Evolutionary conservation across 2,113 vertebrate species (phyloP), one percentile per base, ranked within the genome.

Genomic region (Hyla sarda): DNA sequence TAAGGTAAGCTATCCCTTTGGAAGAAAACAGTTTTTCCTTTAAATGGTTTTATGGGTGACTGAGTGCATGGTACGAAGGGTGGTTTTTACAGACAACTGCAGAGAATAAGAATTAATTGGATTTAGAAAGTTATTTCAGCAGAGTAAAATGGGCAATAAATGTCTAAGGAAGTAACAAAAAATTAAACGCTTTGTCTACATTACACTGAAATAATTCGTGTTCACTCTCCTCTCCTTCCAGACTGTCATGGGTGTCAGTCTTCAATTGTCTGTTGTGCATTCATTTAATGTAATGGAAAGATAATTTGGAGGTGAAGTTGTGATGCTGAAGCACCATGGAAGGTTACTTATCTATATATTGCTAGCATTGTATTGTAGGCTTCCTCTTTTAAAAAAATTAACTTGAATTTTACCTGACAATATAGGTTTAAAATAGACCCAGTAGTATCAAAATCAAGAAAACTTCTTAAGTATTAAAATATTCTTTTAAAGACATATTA

Each of bases 21-120:
- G 65, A 71, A 71, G 67, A 23, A 37, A 71, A 41, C 67, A 11
- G 34, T 71, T 37, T 71, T 71, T 71, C 12, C 67, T 71, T 69
- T 69, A 69, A 69, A 69, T 69, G 67, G 67, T 41, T 69, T 71
- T 71, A 71, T 71, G 67, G 67, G 67, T 71, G 67, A 30, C 67
- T 71, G 34, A 41, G 21, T 71, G 23, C 34, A 41, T 71, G 34
- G 67, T 41, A 71, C 9, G 17, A 71, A 37, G 32, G 67, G 67
- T 71, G 67, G 17, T 71, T 71, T 41, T 41, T 71, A 71, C 32
- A 71, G 67, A 71, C 67, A 71, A 71, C 67, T 71, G 67, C 67
- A 71, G 34, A 71, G 67, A 71, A 41, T 41, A 37, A 71, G 32
- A 71, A 71, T 71, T 71, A 71, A 41, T 71, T 71, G 67, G 67